phyloP scores from a whole-genome alignment of 2,113 vertebrate species.

The Grallaria varia region DNA sequence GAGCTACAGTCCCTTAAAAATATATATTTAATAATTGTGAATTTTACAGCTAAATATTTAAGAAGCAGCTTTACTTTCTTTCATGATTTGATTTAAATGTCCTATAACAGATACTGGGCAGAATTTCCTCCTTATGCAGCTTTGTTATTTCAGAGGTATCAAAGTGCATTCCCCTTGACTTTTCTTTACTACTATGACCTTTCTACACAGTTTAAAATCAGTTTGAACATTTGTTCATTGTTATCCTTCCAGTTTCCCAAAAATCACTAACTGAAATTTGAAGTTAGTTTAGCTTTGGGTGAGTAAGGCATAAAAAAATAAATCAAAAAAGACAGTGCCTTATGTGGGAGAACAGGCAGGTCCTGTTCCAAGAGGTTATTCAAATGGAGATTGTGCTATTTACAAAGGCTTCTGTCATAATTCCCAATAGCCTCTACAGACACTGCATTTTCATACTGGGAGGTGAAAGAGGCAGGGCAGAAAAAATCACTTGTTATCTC shows the following conservation, averaged over 20 bases:
- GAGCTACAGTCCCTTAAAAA: background rate
- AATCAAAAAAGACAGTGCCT: background rate
- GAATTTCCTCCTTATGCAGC: background rate
- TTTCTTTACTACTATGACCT: background rate
- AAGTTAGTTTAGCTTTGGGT: background rate
- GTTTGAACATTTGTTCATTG: background rate
- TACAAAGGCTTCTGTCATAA: background rate
- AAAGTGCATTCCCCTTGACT: background rate
- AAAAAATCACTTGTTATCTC: background rate
- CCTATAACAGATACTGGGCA: background rate
- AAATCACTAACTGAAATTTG: background rate
- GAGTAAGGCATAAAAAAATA: background rate
- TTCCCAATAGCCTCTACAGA: background rate
- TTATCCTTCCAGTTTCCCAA: background rate
- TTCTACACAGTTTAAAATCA: background rate
- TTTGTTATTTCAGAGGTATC: background rate
- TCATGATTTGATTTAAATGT: background rate
- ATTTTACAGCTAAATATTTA: background rate
- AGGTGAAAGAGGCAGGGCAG: background rate
- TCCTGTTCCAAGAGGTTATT: background rate
- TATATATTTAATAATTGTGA: background rate
- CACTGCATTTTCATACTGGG: background rate
- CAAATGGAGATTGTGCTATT: background rate
- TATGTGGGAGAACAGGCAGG: background rate
- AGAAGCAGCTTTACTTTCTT: background rate